Base-by-base conservation (phyloP, 2,113 vertebrate genomes). In the Melospiza melodia region DNA sequence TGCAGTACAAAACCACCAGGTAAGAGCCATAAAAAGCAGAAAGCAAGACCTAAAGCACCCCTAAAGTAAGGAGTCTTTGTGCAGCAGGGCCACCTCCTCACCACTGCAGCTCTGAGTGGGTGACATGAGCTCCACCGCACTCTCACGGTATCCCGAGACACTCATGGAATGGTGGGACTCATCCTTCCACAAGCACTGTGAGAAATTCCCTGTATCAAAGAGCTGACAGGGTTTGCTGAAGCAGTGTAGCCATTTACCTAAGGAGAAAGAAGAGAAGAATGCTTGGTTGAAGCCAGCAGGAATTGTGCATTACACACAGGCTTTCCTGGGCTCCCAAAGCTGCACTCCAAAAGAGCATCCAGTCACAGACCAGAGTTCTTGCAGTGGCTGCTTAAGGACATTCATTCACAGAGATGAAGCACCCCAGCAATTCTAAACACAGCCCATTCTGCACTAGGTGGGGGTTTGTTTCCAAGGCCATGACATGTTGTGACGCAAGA, bases 151-250 rank as follows among this genome's bases (percentile, higher is more conserved):
- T 5, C 61, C 24, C 6, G 30, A 55, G 65, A 52, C 19, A 11
- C 0, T 11, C 20, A 3, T 1, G 5, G 5, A 3, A 21, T 1
- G 17, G 65, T 4, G 43, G 43, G 2, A 31, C 30, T 15, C 0
- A 0, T 23, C 2, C 65, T 37, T 33, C 2, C 12, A 11, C 3
- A 3, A 35, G 48, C 63, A 15, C 7, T 6, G 22, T 0, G 2
- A 58, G 59, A 58, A 78, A 66, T 4, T 16, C 66, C 73, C 78
- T 31, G 23, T 17, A 66, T 39, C 52, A 24, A 11, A 35, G 55
- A 39, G 55, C 69, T 28, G 67, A 11, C 44, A 54, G 39, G 15
- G 15, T 20, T 58, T 55, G 48, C 2, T 67, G 51, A n/a, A 62
- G 61, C 3, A 2, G 43, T n/a, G 69, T 1, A 61, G 58, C 39